Percentiles rank a stretch among this genome's conserved stretches.
Evolutionary conservation across 2,888 invertebrate species (phyloP).

Genomic region (Drosophila demipolita): DNA sequence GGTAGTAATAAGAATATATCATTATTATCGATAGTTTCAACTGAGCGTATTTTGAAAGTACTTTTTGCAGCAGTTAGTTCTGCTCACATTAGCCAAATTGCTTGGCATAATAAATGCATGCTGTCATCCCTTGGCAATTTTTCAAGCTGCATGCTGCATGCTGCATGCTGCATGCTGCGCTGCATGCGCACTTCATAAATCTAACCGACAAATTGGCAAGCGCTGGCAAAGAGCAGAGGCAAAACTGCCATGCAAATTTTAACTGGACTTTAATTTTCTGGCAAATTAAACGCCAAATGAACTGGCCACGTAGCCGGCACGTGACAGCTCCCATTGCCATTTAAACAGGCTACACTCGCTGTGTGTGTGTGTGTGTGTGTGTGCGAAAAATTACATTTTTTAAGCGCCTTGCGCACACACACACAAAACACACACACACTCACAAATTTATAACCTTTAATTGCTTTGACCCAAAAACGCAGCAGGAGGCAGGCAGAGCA

Average conservation of each 20-base stretch:
- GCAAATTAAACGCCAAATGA: constrained; percentile 78
- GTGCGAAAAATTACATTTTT: constrained; percentile 60
- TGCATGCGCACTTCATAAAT: constrained; percentile 66
- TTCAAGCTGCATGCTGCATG: constrained; percentile 3
- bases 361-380: constrained; percentile 7
- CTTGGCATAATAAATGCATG: constrained; percentile 12
- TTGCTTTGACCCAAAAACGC: constrained; percentile 81
- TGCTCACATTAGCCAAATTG: neutral
- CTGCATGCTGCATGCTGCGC: neutral
- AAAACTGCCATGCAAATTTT: constrained; percentile 74
- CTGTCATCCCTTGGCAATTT: neutral
- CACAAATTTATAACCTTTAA: constrained; percentile 81
- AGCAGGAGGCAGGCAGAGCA: constrained; percentile 48
- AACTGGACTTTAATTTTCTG: constrained; percentile 79
- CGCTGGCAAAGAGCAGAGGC: neutral
- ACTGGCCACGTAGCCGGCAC: constrained; percentile 66
- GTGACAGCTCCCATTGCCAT: constrained; percentile 45
- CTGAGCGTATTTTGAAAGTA: neutral
- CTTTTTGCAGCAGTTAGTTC: neutral
- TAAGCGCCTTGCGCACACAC: constrained; percentile 12
- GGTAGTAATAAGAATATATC: neutral
- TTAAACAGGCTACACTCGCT: constrained; percentile 12
- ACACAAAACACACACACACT: constrained; percentile 36
- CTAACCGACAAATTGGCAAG: constrained; percentile 63
- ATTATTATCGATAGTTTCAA: neutral